Conservation (phyloP, 2,797 vertebrate species). For the Smutsia temminckii region DNA sequence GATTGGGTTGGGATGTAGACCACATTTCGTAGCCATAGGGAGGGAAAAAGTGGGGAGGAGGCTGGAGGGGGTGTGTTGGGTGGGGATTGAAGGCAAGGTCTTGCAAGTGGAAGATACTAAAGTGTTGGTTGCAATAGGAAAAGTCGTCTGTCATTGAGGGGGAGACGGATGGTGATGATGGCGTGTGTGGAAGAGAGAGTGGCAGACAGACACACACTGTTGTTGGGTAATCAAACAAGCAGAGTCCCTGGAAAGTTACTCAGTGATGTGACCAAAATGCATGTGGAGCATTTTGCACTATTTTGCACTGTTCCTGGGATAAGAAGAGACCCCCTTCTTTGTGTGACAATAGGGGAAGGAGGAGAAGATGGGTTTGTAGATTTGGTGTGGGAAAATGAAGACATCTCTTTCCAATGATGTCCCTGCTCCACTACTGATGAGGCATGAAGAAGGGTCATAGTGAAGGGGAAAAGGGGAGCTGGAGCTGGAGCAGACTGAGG, state of each 20-base stretch:
- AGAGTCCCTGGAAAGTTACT: neutral
- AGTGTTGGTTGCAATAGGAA: neutral
- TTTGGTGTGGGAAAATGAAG: neutral
- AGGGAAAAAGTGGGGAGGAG: neutral
- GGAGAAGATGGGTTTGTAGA: neutral
- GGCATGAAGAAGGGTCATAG: neutral
- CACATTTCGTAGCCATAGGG: neutral
- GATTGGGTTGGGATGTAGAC: neutral
- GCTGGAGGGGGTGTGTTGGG: neutral
- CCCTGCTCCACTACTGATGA: neutral
- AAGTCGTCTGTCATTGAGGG: neutral
- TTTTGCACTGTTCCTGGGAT: neutral
- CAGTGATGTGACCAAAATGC: neutral
- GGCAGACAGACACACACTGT: neutral
- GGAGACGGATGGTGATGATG: neutral
- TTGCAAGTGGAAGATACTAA: neutral
- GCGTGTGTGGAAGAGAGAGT: neutral
- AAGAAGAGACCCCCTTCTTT: neutral
- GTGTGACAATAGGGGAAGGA: neutral
- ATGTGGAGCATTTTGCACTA: neutral
- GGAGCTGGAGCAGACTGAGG: neutral
- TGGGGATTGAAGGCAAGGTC: neutral
- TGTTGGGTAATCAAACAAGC: neutral
- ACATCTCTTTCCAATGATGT: neutral
- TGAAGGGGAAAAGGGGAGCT: neutral